phyloP scores from a whole-genome alignment of 2,888 invertebrate species.

The Cremastobaeus sp. region DNA sequence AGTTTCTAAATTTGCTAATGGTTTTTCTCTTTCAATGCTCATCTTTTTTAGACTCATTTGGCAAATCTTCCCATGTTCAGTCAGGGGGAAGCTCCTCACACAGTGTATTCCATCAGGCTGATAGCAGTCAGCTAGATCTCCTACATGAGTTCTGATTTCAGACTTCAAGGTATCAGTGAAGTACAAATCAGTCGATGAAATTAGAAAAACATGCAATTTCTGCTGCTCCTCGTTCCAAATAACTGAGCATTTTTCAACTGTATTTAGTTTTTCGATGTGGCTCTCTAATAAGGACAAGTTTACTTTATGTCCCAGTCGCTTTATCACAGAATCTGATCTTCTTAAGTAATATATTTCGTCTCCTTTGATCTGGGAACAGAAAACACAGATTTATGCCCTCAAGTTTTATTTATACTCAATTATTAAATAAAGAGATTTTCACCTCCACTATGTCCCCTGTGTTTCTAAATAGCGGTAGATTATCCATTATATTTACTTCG shows the following conservation, averaged over 20 bases:
- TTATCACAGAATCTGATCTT: conserved; percentile 85
- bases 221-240: conserved; percentile 79
- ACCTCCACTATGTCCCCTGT: conserved; percentile 86
- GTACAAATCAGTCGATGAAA: conserved; percentile 67
- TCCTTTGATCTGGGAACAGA: conserved; percentile 77
- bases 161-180: conserved; percentile 68
- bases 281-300: conserved; percentile 82
- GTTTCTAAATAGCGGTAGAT: conserved; percentile 79
- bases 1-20: conserved; percentile 63
- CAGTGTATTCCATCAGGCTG: conserved; percentile 84
- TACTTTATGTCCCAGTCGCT: conserved; percentile 87
- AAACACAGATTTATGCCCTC: too few relatives aligned
- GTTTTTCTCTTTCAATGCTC: conserved; percentile 72
- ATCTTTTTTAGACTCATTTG: conserved; percentile 78
- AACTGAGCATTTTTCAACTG: conserved; percentile 80
- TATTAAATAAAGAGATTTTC: conserved; percentile 6
- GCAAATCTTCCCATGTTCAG: conserved; percentile 85
- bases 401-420: too few relatives aligned
- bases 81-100: conserved; percentile 82
- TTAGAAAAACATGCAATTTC: conserved; percentile 79
- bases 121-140: conserved; percentile 79
- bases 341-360: conserved; percentile 83
- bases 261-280: conserved; percentile 77
- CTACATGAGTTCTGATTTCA: conserved; percentile 73
- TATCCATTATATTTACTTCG: conserved; percentile 74